Conservation (phyloP, 2,797 vertebrate genomes). For the Taenioides sp. region DNA sequence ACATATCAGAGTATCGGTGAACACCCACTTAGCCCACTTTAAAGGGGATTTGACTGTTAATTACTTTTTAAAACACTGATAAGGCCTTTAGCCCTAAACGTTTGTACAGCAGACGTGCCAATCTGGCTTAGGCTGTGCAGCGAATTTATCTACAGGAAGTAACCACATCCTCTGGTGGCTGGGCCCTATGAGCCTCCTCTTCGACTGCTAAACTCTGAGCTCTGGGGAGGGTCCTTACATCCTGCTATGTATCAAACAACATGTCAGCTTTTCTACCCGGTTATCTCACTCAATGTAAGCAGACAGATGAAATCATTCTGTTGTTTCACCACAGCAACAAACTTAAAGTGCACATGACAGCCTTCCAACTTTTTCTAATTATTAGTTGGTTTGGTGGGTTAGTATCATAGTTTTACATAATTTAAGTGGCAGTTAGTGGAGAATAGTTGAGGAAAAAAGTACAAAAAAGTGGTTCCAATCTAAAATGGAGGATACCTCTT, state of each 20-base stretch:
- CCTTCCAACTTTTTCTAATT: no score
- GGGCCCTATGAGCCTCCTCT: conserved; percentile 47
- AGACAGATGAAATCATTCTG: background rate
- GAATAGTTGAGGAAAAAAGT: no score
- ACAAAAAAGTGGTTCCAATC: no score
- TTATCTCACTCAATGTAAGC: conserved; percentile 8
- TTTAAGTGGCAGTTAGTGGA: no score
- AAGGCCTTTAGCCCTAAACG: conserved; percentile 2
- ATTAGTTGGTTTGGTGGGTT: no score
- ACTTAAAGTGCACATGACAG: background rate
- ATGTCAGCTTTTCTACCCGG: conserved; percentile 36
- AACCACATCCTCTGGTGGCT: conserved; percentile 77
- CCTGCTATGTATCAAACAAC: conserved; percentile 65
- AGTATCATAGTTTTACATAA: no score
- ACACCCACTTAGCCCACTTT: background rate
- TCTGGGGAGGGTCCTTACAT: conserved; percentile 64
- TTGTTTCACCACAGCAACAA: conserved; percentile 17
- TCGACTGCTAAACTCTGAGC: conserved; percentile 48
- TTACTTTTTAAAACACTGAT: conserved; percentile 2
- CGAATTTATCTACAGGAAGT: conserved; percentile 77
- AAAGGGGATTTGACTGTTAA: conserved; percentile 3
- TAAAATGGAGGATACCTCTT: no score
- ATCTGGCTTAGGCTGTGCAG: conserved; percentile 42
- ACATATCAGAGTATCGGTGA: background rate
- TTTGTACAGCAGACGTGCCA: conserved; percentile 14